Conservation (phyloP, 2,797 vertebrate genomes). For the Typhlichthys subterraneus region DNA sequence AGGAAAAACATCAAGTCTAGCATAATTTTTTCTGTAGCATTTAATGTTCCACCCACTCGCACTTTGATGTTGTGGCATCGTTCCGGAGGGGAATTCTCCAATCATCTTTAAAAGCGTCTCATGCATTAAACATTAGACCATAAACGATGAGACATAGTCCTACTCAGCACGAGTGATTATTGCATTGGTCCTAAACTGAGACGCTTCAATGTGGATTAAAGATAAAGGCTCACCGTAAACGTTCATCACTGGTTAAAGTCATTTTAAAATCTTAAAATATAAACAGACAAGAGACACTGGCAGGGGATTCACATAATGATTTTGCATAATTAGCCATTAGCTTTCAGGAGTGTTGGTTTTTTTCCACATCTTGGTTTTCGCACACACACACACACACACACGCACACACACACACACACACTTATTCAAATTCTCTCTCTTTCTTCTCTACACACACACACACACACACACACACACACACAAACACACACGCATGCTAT, state of each 20-base stretch:
- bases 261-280: conserved; percentile 20
- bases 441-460: no score
- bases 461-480: conserved; percentile 12
- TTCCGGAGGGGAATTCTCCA: conserved; percentile 69
- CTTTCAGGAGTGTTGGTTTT: background rate
- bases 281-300: conserved; percentile 6
- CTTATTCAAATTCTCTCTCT: no score
- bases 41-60: conserved; percentile 69
- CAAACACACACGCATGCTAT: background rate
- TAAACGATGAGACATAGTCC: conserved; percentile 57
- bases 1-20: conserved; percentile 69
- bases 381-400: no score
- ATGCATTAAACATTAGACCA: conserved; percentile 68
- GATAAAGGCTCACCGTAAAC: background rate
- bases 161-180: conserved; percentile 40
- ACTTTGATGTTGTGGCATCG: conserved; percentile 68
- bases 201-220: conserved; percentile 2
- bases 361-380: conserved; percentile 4
- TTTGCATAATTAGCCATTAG: no score
- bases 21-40: conserved; percentile 70
- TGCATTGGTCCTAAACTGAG: conserved; percentile 16
- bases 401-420: background rate
- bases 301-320: no score
- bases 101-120: conserved; percentile 64
- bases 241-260: background rate